Evolutionary conservation across 2,797 vertebrate species (phyloP).

Genomic region (Champsocephalus esox): DNA sequence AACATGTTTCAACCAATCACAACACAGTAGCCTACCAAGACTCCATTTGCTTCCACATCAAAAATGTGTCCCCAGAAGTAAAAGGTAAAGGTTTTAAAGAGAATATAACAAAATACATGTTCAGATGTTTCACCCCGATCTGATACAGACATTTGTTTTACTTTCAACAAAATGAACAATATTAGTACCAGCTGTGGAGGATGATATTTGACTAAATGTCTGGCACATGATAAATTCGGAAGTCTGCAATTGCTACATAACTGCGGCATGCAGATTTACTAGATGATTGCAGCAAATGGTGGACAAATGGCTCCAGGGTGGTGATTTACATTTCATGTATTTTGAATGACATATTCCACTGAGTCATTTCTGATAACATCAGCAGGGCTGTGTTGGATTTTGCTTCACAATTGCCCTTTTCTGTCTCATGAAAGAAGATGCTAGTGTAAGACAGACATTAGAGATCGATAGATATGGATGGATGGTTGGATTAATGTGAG

Average conservation of each 20-base stretch:
- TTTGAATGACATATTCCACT: slow-evolving; percentile 37
- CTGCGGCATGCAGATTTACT: slow-evolving; percentile 26
- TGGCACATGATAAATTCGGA: slow-evolving; percentile 3
- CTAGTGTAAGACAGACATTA: neutral
- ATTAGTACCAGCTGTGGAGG: neutral
- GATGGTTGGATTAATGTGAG: neutral
- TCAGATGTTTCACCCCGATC: neutral
- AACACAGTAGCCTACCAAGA: neutral
- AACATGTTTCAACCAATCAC: slow-evolving; percentile 1
- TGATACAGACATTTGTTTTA: neutral
- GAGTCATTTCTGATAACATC: slow-evolving; percentile 18
- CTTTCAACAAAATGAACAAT: neutral
- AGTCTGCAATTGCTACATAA: slow-evolving; percentile 10
- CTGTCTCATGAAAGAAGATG: slow-evolving; percentile 19
- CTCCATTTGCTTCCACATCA: no score
- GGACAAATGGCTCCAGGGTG: slow-evolving; percentile 26
- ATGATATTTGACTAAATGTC: slow-evolving; percentile 6
- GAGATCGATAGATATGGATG: neutral
- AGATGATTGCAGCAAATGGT: slow-evolving; percentile 34
- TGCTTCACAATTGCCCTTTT: slow-evolving; percentile 16
- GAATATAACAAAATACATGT: neutral
- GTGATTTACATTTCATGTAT: slow-evolving; percentile 45
- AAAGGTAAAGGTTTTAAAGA: neutral
- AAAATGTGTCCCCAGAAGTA: no score
- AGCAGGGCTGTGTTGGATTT: slow-evolving; percentile 23